Evolutionary conservation across 2,113 vertebrate species (phyloP).

Genomic region (Melierax canorus): DNA sequence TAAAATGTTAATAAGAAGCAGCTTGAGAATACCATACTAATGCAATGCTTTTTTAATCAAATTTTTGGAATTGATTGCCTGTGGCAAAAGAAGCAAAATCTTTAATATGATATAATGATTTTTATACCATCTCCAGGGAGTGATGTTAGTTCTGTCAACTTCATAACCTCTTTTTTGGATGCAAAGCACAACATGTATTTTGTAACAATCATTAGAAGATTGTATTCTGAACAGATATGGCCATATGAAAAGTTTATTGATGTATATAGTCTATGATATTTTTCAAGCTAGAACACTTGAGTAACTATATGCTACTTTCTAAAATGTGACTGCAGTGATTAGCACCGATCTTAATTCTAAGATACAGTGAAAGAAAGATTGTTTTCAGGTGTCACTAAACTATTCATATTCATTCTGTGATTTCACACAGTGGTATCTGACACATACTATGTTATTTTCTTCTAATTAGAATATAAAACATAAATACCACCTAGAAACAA

Average conservation of each 20-base stretch:
- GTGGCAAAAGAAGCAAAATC: conserved; percentile 26
- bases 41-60: conserved; percentile 54
- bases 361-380: neutral
- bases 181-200: neutral
- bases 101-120: conserved; percentile 23
- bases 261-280: neutral
- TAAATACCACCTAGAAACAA: neutral
- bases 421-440: neutral
- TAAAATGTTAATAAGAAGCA: conserved; percentile 45
- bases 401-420: neutral
- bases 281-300: neutral
- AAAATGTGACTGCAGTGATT: neutral
- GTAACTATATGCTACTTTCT: neutral
- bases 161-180: neutral
- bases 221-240: neutral
- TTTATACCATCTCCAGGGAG: conserved; percentile 5
- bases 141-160: neutral
- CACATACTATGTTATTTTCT: neutral
- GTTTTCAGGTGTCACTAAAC: neutral
- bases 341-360: neutral
- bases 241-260: neutral
- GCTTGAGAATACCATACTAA: conserved; percentile 42
- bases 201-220: neutral
- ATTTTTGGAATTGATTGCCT: conserved; percentile 55
- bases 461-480: neutral